A percentile compares a stretch with the other conserved stretches of the same genome.
These are phyloP conservation scores for Marronus borbonicus DNA, from an alignment of 2,888 invertebrate genomes.

Conservation along the genomic window DNA sequence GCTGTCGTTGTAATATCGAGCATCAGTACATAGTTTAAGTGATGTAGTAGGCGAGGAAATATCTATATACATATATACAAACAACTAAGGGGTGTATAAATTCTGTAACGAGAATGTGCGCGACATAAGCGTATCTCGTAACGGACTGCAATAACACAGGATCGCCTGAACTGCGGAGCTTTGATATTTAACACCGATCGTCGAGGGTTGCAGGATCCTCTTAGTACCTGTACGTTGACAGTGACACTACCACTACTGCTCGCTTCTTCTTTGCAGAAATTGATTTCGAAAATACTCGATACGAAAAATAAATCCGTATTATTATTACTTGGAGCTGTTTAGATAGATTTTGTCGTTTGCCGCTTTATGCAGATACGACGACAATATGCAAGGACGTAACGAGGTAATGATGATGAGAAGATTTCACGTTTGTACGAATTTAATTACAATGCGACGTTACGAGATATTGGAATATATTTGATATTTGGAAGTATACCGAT, in stretches of 20 bases:
- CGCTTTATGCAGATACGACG: neutral
- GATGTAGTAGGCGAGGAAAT: neutral
- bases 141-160: slow-evolving; percentile 57
- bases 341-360: slow-evolving; percentile 1
- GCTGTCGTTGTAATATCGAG: slow-evolving; percentile 18
- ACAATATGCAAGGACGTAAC: too few relatives aligned
- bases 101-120: slow-evolving; percentile 57
- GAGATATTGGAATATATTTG: too few relatives aligned
- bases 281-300: slow-evolving; percentile 36
- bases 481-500: too few relatives aligned
- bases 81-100: slow-evolving; percentile 51
- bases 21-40: slow-evolving; percentile 25
- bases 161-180: slow-evolving; percentile 51
- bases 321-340: slow-evolving; percentile 28
- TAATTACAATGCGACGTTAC: too few relatives aligned
- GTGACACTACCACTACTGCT: neutral
- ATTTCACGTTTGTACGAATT: too few relatives aligned
- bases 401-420: too few relatives aligned
- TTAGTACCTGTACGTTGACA: slow-evolving; percentile 24
- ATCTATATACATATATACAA: neutral
- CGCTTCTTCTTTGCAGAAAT: slow-evolving; percentile 30
- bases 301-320: slow-evolving; percentile 37
- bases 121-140: slow-evolving; percentile 53
- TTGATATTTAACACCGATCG: slow-evolving; percentile 51
- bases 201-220: slow-evolving; percentile 27